Conservation (phyloP, 2,797 vertebrate genomes). For the Hyperoplus immaculatus region DNA sequence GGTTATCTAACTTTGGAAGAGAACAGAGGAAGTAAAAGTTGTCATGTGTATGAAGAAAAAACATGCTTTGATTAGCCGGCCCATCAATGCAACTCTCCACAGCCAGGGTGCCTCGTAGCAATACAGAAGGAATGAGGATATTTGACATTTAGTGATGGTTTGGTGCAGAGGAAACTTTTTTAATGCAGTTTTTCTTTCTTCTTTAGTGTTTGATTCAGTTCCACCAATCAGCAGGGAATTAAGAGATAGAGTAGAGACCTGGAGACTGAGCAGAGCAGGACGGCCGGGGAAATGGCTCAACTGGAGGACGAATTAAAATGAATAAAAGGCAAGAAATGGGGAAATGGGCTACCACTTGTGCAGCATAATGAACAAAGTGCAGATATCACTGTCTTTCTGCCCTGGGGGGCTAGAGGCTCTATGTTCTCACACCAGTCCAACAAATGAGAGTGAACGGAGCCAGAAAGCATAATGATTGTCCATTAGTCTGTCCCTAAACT, state of each 20-base stretch:
- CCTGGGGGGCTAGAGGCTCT: conserved; percentile 63
- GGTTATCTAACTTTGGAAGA: conserved; percentile 71
- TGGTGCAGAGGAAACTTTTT: conserved; percentile 60
- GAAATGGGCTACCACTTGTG: conserved; percentile 78
- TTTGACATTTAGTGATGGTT: conserved; percentile 49
- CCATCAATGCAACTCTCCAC: conserved; percentile 30
- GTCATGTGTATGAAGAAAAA: conserved; percentile 45
- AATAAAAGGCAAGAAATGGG: conserved; percentile 82
- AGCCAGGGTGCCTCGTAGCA: not conserved
- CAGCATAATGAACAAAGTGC: conserved; percentile 79
- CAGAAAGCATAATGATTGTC: conserved; percentile 73
- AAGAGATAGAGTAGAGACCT: conserved; percentile 74
- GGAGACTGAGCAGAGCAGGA: conserved; percentile 66
- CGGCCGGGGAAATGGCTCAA: conserved; percentile 73
- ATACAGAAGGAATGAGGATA: conserved; percentile 18
- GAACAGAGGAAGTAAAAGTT: conserved; percentile 54
- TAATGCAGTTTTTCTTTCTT: conserved; percentile 47
- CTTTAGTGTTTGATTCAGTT: conserved; percentile 58
- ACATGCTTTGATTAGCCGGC: conserved; percentile 42
- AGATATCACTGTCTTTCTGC: conserved; percentile 76
- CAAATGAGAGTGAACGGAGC: conserved; percentile 69
- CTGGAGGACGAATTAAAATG: conserved; percentile 78
- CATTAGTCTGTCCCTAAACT: conserved; percentile 73
- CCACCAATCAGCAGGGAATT: conserved; percentile 72
- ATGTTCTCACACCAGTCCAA: conserved; percentile 74